A percentile compares a stretch with the other conserved stretches of the same genome.
phyloP scores from a whole-genome alignment of 2,797 vertebrate species.

The Artibeus lituratus region DNA sequence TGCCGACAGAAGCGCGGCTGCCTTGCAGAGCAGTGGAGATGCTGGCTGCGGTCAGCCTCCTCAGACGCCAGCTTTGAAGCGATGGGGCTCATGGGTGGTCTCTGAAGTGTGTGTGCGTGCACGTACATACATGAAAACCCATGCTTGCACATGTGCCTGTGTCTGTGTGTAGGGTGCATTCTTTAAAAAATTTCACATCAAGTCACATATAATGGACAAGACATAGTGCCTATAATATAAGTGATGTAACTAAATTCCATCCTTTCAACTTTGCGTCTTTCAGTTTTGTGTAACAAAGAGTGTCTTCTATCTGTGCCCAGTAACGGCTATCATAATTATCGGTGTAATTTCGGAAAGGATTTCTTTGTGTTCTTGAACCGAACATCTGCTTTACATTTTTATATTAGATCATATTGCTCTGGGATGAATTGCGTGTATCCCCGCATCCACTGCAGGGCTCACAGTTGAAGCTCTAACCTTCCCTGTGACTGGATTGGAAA shows the following conservation, averaged over 20 bases:
- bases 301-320: neutral
- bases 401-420: neutral
- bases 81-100: neutral
- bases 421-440: neutral
- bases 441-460: neutral
- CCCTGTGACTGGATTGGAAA: neutral
- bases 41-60: neutral
- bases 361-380: neutral
- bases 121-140: neutral
- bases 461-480: neutral
- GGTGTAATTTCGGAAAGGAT: neutral
- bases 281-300: neutral
- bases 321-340: neutral
- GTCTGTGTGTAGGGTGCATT: neutral
- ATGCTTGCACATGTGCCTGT: neutral
- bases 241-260: neutral
- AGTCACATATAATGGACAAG: neutral
- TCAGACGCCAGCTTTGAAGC: neutral
- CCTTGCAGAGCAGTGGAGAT: neutral
- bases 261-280: neutral
- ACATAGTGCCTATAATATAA: neutral
- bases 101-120: neutral
- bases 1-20: neutral
- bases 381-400: neutral
- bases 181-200: neutral